Conservation (phyloP, 2,888 invertebrate species). For the Polyommatus icarus region DNA sequence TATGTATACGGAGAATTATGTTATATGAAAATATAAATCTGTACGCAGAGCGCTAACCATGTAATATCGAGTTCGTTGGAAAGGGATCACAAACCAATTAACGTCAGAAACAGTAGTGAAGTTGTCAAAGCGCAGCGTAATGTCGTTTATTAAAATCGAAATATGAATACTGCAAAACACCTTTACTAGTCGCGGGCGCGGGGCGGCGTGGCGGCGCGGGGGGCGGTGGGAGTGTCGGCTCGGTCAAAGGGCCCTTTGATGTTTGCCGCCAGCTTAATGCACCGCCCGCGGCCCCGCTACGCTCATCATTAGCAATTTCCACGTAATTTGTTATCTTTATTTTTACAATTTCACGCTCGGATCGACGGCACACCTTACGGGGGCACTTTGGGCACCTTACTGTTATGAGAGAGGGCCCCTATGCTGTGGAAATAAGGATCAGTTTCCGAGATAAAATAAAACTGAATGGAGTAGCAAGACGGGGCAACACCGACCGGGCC, state of each 20-base stretch:
- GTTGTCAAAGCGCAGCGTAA: constrained; percentile 19
- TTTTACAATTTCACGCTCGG: constrained; percentile 72
- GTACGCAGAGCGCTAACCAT: neutral
- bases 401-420: neutral
- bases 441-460: neutral
- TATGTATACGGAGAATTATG: too few species aligned
- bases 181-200: constrained; percentile 40
- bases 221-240: constrained; percentile 76
- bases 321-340: constrained; percentile 80
- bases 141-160: constrained; percentile 31
- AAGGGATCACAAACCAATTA: constrained; percentile 17
- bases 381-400: neutral
- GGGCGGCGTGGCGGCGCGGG: constrained; percentile 37
- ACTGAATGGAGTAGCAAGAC: neutral
- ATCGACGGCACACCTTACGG: constrained; percentile 52
- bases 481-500: neutral
- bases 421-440: neutral
- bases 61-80: neutral
- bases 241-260: constrained; percentile 80
- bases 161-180: constrained; percentile 38
- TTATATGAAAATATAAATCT: too few species aligned
- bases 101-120: neutral
- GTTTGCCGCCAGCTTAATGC: constrained; percentile 81
- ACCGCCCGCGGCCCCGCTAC: constrained; percentile 76
- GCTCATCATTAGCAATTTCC: constrained; percentile 80